Evolutionary conservation across 2,797 vertebrate genomes (phyloP).

Genomic region (Phoxinus dragarum): DNA sequence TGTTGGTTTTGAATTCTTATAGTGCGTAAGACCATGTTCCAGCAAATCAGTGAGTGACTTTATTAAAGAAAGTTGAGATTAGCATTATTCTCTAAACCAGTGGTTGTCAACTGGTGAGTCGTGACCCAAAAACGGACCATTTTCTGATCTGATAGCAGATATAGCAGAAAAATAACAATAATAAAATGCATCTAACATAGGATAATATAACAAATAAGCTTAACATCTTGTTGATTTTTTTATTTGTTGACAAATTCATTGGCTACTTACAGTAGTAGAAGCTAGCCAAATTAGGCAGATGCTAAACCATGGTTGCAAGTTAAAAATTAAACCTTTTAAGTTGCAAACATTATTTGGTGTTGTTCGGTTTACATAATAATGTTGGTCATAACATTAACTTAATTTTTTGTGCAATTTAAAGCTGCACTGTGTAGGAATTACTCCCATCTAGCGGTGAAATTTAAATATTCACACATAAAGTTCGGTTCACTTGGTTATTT

Average conservation of each 20-base stretch:
- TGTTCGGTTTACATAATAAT: neutral
- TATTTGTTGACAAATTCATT: neutral
- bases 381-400: neutral
- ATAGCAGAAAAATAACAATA: neutral
- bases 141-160: neutral
- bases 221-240: neutral
- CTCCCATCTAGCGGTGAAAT: too few relatives aligned
- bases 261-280: neutral
- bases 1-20: constrained; percentile 3
- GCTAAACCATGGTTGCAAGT: too few relatives aligned
- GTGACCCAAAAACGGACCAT: neutral
- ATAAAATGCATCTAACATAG: neutral
- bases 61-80: neutral
- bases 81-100: neutral
- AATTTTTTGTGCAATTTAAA: too few relatives aligned
- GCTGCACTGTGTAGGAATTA: too few relatives aligned
- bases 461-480: too few relatives aligned
- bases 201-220: neutral
- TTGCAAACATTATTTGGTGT: neutral
- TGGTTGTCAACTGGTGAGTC: neutral
- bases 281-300: neutral
- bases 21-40: neutral
- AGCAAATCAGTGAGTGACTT: neutral
- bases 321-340: neutral
- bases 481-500: too few relatives aligned